Base-by-base conservation (phyloP, 2,888 invertebrate species). In the Dicyrtomina minuta region DNA sequence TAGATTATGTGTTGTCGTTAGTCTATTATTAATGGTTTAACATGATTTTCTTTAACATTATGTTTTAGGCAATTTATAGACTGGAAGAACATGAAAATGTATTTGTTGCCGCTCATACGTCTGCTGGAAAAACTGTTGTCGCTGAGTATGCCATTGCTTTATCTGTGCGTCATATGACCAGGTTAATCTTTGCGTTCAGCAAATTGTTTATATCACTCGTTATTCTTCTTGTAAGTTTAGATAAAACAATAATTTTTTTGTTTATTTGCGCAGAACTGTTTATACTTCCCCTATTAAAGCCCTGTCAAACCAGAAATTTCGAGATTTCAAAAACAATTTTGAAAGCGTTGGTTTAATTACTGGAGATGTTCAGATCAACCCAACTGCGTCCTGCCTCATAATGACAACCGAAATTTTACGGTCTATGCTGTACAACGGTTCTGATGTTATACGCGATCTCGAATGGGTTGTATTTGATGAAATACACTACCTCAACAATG, bases 231-330 rank as follows among this genome's bases (percentile, higher is more conserved):
- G n/a, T n/a, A n/a, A n/a, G n/a, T n/a, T n/a, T n/a, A n/a, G n/a
- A n/a, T n/a, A n/a, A n/a, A n/a, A n/a, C n/a, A n/a, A n/a, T n/a
- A n/a, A 53, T 39, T 66, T 70, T 67, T 46, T 55, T 80, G 76
- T n/a, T n/a, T n/a, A n/a, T n/a, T n/a, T n/a, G n/a, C n/a, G 65
- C 79, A 88, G 92, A 79, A 88, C 92, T 1, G 92, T 99, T 74
- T 99, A 99, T 83, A 99, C 99, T 0, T 98, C 98, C 0, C 99
- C 99, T 0, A 98, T 99, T 76, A 99, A 99, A 84, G 99, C 99
- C 0, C 83, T 99, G 1, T 99, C 98, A 0, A 99, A 99, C 84
- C 99, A 99, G 82, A 99, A 99, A 82, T 99, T 94, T 83, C 88
- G 96, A 33, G 99, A 99, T 80, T 99, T 99, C 82, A 95, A 93